These are phyloP conservation scores for Anolis carolinensis DNA, from an alignment of 2,113 vertebrate genomes.

Conservation along the genomic window DNA sequence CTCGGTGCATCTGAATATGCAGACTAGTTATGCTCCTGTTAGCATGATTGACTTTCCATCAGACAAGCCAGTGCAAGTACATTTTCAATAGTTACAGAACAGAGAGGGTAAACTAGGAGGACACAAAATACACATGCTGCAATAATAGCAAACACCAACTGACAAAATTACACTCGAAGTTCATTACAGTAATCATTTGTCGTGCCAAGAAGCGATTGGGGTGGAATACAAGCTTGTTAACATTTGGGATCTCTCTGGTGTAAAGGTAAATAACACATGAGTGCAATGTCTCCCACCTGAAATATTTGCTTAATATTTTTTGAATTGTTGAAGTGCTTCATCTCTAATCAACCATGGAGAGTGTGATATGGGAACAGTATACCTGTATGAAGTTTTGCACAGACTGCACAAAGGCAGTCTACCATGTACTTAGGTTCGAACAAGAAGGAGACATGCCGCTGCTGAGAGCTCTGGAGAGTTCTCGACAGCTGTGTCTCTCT, in stretches of 20 bases:
- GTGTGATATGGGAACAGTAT: background rate
- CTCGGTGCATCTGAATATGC: constrained; percentile 20
- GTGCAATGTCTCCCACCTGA: constrained; percentile 14
- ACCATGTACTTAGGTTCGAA: too few species aligned
- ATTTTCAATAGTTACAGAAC: constrained; percentile 48
- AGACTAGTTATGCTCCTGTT: constrained; percentile 39
- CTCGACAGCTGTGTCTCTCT: too few species aligned
- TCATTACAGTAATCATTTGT: constrained; percentile 14
- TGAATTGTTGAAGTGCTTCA: background rate
- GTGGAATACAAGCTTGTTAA: constrained; percentile 22
- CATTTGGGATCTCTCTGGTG: constrained; percentile 26
- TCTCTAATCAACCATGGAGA: background rate
- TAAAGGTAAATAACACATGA: constrained; percentile 41
- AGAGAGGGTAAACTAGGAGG: constrained; percentile 35
- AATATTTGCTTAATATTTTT: constrained; percentile 35
- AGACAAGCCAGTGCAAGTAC: constrained; percentile 10
- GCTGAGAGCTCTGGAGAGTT: too few species aligned
- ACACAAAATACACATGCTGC: constrained; percentile 29
- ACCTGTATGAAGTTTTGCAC: background rate
- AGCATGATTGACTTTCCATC: constrained; percentile 37
- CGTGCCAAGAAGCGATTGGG: constrained; percentile 23
- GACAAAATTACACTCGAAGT: constrained; percentile 22
- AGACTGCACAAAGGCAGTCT: background rate
- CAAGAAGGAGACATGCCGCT: too few species aligned
- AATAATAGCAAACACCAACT: constrained; percentile 33